These are phyloP conservation scores for Cyprinus carpio DNA, from an alignment of 2,113 vertebrate species.

Conservation along the genomic window DNA sequence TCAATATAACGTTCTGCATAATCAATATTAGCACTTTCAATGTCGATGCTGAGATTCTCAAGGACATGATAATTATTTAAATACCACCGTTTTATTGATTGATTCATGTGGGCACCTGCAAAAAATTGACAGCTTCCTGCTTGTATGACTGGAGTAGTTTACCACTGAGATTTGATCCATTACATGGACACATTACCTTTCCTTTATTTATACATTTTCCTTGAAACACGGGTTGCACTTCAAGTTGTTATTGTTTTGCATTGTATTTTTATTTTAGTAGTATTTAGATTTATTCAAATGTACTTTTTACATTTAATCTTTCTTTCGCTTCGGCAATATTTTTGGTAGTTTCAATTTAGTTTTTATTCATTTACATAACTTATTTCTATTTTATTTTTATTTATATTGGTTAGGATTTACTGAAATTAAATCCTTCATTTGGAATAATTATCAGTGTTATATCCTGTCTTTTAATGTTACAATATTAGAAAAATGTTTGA, in stretches of 20 bases:
- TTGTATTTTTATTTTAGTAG: background rate
- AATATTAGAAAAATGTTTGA: background rate
- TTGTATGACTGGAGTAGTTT: background rate
- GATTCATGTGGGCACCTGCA: slow-evolving; percentile 25
- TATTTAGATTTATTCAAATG: no score
- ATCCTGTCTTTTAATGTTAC: background rate
- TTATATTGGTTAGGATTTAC: no score
- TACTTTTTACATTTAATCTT: no score
- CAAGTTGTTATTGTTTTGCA: background rate
- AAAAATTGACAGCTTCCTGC: slow-evolving; percentile 6
- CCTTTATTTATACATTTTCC: background rate
- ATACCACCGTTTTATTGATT: slow-evolving; percentile 38
- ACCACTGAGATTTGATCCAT: background rate
- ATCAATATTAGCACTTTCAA: slow-evolving; percentile 29
- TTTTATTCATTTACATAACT: no score
- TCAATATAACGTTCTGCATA: slow-evolving; percentile 31
- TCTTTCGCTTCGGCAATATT: no score
- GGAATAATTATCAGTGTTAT: background rate
- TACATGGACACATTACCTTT: background rate
- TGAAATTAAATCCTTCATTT: no score
- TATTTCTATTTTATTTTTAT: no score
- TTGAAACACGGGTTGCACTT: background rate
- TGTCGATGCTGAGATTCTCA: slow-evolving; percentile 33
- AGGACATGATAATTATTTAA: slow-evolving; percentile 53
- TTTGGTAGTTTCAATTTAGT: no score